Evolutionary conservation across 2,797 vertebrate genomes (phyloP), one percentile per base, ranked within the genome.

Genomic region (Falco peregrinus): DNA sequence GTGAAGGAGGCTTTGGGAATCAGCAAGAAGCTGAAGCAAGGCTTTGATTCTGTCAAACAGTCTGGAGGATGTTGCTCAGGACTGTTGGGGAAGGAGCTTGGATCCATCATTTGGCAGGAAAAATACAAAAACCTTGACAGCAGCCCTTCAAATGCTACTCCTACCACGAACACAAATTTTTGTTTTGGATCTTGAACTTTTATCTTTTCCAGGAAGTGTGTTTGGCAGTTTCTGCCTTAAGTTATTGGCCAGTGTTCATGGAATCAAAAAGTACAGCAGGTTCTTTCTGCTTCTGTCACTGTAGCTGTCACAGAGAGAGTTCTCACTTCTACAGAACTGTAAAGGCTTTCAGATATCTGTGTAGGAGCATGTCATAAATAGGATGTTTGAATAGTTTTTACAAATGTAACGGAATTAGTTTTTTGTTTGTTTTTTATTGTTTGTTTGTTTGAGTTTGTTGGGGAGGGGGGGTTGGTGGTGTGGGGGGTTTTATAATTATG

Each of bases 221-320:
- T 53, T 79, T 48, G 48, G 21, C 29, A 67, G 26, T 67, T 73
- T 68, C 76, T 82, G 11, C 33, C 21, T 48, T 29, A 50, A n/a
- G 25, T 56, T 68, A 22, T 29, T 78, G 37, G 24, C 51, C 50
- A 50, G 2, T 0, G 0, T 45, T 21, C 17, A 8, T 2, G 0
- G 47, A 60, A 13, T 67, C 11, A 60, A 70, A 60, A 0, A 1
- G 13, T 60, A 37, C 1, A 1, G 35, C 41, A 37, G 5, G 33
- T 75, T 69, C 21, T 69, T 64, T 56, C 74, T 60, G 35, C 12
- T 79, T 45, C 19, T 50, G 33, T 54, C 10, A n/a, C 25, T 19
- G 29, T 26, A 81, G 12, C 64, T 77, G 41, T 67, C 35, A 71
- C 20, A 35, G 22, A 31, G 3, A 11, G 48, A 71, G 16, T 71